Evolutionary conservation across 2,797 vertebrate species (phyloP), one percentile per base, ranked within the genome.

Genomic region (Aeoliscus strigatus): DNA sequence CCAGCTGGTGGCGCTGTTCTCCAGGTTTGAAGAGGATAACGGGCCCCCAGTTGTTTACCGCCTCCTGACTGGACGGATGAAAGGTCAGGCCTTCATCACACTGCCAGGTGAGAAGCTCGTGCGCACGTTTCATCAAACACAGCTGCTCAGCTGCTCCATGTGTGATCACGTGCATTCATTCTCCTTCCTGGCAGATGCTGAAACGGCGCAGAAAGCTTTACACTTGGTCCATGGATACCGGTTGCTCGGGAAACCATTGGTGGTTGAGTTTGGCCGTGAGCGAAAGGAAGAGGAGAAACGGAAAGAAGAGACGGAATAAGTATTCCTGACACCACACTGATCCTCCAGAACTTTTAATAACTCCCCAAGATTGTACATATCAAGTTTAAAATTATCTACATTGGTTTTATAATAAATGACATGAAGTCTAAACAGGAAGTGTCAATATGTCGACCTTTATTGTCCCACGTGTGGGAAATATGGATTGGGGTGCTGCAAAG

Each of bases 51-150:
- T 95, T 12, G 66, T 90, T 17, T 97, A 96, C 78, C 90, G 89
- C 16, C 82, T 97, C 49, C 83, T 97, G 73, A 94, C 90, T 0
- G 94, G 94, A 14, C 80, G 93, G 28, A 89, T 97, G 87, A 92
- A 87, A 62, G 94, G 90, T 15, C 94, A 96, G 73, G 94, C 94
- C 43, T 97, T 97, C 77, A 66, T 97, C 77, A 95, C 93, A 0
- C 88, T 97, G 53, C 75, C 88, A 43, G 91, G 94, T 96, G 25
- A 78, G 45, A 9, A 1, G 12, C 14, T 0, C 8, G 21, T 9
- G 15, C 8, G 15, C 9, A 26, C 9, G 12, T 35, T 12, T 3
- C 5, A n/a, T 14, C 24, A 5, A 25, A 21, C 18, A 21, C 18
- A 21, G 18, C 18, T 6, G 3, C 18, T 21, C 18, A 21, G 18